Evolutionary conservation across 1,140 invertebrate genomes (phyloP).

Genomic region (Liolophura sinensis): DNA sequence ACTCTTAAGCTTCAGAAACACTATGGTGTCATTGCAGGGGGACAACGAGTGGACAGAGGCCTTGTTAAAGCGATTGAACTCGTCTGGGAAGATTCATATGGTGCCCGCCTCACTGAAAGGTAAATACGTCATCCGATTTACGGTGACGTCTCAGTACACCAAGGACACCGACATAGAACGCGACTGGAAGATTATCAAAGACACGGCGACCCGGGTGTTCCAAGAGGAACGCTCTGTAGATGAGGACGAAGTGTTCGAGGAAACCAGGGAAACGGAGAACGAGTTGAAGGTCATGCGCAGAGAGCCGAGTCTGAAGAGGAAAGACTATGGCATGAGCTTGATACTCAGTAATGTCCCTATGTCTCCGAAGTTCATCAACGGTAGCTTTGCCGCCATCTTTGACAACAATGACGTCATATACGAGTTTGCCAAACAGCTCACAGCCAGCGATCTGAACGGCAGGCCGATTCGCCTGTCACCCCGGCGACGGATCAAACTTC

Average conservation of each 20-base stretch:
- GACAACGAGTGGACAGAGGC: constrained; percentile 55
- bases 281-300: constrained; percentile 12
- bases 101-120: constrained; percentile 62
- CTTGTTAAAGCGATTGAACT: constrained; percentile 55
- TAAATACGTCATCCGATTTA: constrained; percentile 90
- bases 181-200: constrained; percentile 88
- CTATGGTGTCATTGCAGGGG: constrained; percentile 34
- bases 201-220: constrained; percentile 73
- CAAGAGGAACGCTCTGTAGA: constrained; percentile 29
- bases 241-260: constrained; percentile 31
- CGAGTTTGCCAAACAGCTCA: constrained; percentile 67
- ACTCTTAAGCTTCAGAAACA: too few species aligned
- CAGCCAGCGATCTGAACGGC: constrained; percentile 36
- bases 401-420: constrained; percentile 83
- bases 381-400: constrained; percentile 93
- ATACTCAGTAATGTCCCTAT: constrained; percentile 90
- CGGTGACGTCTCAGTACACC: constrained; percentile 88
- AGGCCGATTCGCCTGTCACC: constrained; percentile 47
- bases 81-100: constrained; percentile 55
- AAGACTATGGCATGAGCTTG: constrained; percentile 87
- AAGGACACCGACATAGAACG: constrained; percentile 82
- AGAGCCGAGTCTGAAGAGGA: constrained; percentile 26
- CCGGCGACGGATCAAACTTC: constrained; percentile 38
- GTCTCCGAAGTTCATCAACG: constrained; percentile 96
- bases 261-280: constrained; percentile 46